Conservation (phyloP, 2,888 invertebrate species). For the Himalopsyche anomala region DNA sequence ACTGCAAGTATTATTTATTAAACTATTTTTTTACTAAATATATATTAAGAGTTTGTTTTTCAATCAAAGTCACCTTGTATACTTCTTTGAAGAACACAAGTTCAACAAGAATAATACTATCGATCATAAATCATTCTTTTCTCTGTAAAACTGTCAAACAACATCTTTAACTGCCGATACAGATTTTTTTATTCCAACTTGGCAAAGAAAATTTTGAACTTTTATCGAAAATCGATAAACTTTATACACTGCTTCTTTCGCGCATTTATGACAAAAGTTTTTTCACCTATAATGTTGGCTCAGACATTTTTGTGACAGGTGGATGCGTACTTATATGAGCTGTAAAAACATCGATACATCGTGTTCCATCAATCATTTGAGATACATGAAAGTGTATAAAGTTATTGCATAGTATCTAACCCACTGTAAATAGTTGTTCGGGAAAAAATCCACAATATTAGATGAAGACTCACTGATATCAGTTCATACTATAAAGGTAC, state of each 20-base stretch:
- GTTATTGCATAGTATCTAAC: too few relatives aligned
- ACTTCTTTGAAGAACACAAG: too few relatives aligned
- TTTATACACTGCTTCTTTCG: conserved; percentile 2
- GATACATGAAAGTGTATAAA: too few relatives aligned
- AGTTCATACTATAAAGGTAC: too few relatives aligned
- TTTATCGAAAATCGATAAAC: conserved; percentile 41
- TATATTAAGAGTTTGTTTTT: too few relatives aligned
- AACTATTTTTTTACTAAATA: too few relatives aligned
- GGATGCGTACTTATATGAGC: not conserved
- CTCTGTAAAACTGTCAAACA: not conserved
- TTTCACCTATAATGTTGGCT: not conserved
- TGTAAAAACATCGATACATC: conserved; percentile 31
- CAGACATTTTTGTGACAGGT: conserved; percentile 5
- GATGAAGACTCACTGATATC: too few relatives aligned
- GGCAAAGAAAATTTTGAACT: conserved; percentile 6
- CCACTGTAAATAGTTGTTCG: too few relatives aligned
- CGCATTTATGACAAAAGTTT: conserved; percentile 27
- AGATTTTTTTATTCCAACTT: not conserved
- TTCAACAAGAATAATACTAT: not conserved
- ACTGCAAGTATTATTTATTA: too few relatives aligned
- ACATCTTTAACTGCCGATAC: conserved; percentile 38
- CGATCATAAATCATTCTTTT: conserved; percentile 14
- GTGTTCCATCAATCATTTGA: conserved; percentile 11
- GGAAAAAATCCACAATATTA: too few relatives aligned
- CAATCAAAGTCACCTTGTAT: too few relatives aligned